phyloP scores from a whole-genome alignment of 2,797 vertebrate species.

The Linurgus olivaceus region DNA sequence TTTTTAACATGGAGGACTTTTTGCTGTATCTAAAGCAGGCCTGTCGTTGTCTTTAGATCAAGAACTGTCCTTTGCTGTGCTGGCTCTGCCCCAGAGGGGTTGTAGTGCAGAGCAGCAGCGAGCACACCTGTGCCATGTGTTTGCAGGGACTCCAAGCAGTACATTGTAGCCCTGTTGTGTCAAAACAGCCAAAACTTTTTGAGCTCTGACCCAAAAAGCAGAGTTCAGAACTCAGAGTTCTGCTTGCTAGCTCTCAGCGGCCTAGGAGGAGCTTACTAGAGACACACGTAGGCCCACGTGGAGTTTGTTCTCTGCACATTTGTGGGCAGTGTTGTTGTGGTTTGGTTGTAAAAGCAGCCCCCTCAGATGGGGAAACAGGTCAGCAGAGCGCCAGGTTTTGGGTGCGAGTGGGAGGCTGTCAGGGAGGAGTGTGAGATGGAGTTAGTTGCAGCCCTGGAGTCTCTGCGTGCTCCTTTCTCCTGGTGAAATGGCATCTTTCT shows the following conservation, averaged over 20 bases:
- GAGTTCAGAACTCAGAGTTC: too few relatives aligned
- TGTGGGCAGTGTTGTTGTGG: constrained; percentile 29
- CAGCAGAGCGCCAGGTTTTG: background rate
- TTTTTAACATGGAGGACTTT: background rate
- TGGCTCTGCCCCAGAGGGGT: background rate
- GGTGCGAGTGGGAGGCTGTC: background rate
- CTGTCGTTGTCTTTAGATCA: background rate
- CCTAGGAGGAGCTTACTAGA: background rate
- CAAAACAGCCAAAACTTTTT: background rate
- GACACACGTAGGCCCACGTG: background rate
- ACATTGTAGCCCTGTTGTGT: background rate
- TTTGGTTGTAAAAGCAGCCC: constrained; percentile 12
- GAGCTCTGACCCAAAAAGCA: background rate
- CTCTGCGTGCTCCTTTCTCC: background rate
- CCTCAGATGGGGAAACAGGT: background rate
- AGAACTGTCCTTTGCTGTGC: rapidly evolving
- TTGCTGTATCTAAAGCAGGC: background rate
- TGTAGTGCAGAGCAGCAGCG: background rate
- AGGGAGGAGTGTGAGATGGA: background rate
- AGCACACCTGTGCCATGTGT: background rate
- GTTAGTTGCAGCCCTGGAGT: background rate
- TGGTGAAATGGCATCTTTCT: background rate
- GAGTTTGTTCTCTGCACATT: background rate
- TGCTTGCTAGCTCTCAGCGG: background rate
- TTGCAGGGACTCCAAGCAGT: background rate